Conservation (phyloP, 2,797 vertebrate genomes). For the Chelidonichthys spinosus region DNA sequence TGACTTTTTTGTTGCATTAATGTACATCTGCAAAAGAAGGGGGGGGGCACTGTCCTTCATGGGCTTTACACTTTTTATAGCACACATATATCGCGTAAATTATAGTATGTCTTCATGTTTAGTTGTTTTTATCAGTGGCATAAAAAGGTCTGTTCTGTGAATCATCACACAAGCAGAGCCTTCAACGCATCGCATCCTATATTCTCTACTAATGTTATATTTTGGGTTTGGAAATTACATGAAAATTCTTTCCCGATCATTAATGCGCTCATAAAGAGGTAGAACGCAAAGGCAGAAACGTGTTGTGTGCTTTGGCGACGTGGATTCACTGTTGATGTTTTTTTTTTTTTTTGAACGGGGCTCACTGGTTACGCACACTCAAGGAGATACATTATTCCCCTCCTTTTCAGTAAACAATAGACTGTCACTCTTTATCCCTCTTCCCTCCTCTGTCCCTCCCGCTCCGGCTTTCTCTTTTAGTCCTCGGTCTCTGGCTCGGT, state of each 20-base stretch:
- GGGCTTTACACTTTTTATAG: slow-evolving; percentile 25
- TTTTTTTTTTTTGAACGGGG: slow-evolving; percentile 57
- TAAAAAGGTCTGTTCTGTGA: slow-evolving; percentile 13
- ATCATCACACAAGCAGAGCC: slow-evolving; percentile 35
- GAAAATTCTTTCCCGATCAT: slow-evolving; percentile 34
- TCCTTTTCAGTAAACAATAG: slow-evolving; percentile 80
- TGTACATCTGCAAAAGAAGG: slow-evolving; percentile 86
- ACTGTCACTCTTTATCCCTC: slow-evolving; percentile 81
- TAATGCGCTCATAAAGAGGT: slow-evolving; percentile 19
- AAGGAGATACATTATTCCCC: slow-evolving; percentile 81
- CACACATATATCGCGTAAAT: too few species aligned
- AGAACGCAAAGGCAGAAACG: slow-evolving; percentile 32
- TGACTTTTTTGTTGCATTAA: slow-evolving; percentile 89
- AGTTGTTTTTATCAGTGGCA: slow-evolving; percentile 5
- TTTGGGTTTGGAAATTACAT: slow-evolving; percentile 42
- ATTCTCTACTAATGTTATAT: slow-evolving; percentile 23
- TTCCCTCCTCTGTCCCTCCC: slow-evolving; percentile 77
- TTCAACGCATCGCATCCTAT: slow-evolving; percentile 36
- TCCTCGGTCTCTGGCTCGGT: slow-evolving; percentile 86
- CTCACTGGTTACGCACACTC: slow-evolving; percentile 64
- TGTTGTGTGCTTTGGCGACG: slow-evolving; percentile 36
- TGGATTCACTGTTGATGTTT: slow-evolving; percentile 59
- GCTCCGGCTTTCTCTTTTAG: slow-evolving; percentile 76
- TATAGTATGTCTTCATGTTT: neutral
- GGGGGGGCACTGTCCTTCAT: slow-evolving; percentile 57